Conservation (phyloP, 2,888 invertebrate genomes). For the Pteria penguin region DNA sequence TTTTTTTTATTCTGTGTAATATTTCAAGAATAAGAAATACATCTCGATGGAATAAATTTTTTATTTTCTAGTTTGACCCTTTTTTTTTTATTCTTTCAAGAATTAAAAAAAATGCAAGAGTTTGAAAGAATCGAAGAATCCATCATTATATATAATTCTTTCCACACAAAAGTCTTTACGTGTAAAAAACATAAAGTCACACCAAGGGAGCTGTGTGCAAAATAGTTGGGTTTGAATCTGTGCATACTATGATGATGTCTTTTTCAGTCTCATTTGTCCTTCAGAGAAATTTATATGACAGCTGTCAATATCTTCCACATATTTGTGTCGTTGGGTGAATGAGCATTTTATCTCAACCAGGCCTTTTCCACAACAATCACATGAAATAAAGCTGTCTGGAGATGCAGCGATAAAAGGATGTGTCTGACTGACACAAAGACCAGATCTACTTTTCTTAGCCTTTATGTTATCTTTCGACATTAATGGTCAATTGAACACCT, state of each 20-base stretch:
- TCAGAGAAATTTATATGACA: conserved; percentile 10
- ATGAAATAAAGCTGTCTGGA: conserved; percentile 21
- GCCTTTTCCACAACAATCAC: conserved; percentile 28
- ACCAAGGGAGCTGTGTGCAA: conserved; percentile 6
- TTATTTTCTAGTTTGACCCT: too few species aligned
- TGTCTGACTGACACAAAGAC: conserved; percentile 2
- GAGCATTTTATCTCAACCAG: conserved; percentile 25
- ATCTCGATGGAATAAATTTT: too few species aligned
- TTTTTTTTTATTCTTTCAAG: too few species aligned
- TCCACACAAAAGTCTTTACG: conserved; percentile 17
- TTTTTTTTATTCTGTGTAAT: too few species aligned
- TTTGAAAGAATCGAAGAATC: conserved; percentile 15
- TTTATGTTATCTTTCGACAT: conserved; percentile 6
- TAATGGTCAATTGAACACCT: too few species aligned
- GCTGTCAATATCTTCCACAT: conserved; percentile 7
- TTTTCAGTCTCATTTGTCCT: conserved; percentile 10
- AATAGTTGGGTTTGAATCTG: conserved; percentile 26
- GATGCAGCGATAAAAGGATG: conserved; percentile 29
- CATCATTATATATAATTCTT: conserved; percentile 18
- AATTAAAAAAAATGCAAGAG: too few species aligned
- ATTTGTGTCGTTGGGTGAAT: too few species aligned
- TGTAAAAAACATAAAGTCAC: conserved; percentile 36
- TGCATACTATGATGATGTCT: conserved; percentile 17
- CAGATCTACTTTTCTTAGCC: conserved; percentile 15
- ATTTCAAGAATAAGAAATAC: too few species aligned